Percentiles rank a stretch among this genome's conserved stretches.
These are phyloP conservation scores for Andricus quercusramuli DNA, from an alignment of 2,888 invertebrate species.

Conservation along the genomic window DNA sequence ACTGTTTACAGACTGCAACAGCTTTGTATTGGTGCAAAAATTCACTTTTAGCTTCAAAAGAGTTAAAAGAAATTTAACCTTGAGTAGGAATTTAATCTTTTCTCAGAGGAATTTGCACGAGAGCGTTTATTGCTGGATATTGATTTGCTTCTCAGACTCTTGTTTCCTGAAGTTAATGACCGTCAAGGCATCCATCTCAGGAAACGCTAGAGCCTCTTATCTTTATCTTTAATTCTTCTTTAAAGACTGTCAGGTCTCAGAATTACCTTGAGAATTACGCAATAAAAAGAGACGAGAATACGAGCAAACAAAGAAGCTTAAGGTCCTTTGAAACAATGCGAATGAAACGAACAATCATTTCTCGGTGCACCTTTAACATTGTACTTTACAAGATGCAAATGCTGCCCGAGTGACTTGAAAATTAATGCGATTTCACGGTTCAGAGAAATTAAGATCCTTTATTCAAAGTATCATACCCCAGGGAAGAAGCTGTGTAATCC, in stretches of 20 bases:
- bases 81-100: neutral
- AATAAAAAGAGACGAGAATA: constrained; percentile 7
- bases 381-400: constrained; percentile 11
- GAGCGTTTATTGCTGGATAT: neutral
- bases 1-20: no score
- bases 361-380: constrained; percentile 11
- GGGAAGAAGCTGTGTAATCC: neutral
- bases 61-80: no score
- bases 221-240: neutral
- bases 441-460: constrained; percentile 25
- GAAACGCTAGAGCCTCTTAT: neutral
- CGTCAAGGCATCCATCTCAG: neutral
- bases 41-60: no score
- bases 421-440: constrained; percentile 29
- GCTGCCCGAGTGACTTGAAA: constrained; percentile 24
- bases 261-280: constrained; percentile 17
- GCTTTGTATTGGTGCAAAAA: no score
- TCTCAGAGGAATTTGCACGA: neutral
- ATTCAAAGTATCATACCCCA: constrained; percentile 16
- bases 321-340: constrained; percentile 29
- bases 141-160: neutral
- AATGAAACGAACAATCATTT: constrained; percentile 19
- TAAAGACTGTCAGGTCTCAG: constrained; percentile 2
- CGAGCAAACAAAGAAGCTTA: constrained; percentile 20
- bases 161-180: neutral